phyloP scores from a whole-genome alignment of 2,797 vertebrate genomes.

The Onychomys leucogaster region DNA sequence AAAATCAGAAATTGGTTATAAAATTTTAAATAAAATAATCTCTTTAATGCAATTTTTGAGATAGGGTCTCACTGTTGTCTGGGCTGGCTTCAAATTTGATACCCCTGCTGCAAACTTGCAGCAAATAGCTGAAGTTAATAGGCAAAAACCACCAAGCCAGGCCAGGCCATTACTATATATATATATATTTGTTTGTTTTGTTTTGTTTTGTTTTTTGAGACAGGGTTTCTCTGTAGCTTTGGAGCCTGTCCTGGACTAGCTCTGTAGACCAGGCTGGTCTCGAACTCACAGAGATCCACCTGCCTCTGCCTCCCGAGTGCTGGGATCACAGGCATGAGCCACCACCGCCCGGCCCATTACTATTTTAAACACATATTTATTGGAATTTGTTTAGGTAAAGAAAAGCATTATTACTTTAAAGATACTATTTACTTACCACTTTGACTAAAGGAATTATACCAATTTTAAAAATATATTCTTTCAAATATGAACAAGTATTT shows the following conservation, averaged over 20 bases:
- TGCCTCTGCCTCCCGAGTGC: no score
- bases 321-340: no score
- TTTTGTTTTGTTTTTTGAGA: no score
- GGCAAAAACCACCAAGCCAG: not conserved
- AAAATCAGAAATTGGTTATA: not conserved
- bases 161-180: not conserved
- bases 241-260: no score
- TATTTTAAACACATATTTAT: not conserved
- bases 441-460: not conserved
- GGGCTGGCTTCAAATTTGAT: not conserved
- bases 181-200: no score
- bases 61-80: not conserved
- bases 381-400: constrained; percentile 26
- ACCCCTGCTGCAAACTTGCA: not conserved
- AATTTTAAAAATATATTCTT: not conserved
- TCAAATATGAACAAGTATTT: constrained; percentile 9
- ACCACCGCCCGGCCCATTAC: no score
- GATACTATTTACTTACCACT: not conserved
- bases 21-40: not conserved
- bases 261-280: no score
- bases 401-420: constrained; percentile 52
- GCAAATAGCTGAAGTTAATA: not conserved
- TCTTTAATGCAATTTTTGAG: not conserved
- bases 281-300: no score
- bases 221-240: no score